These are phyloP conservation scores for Coleophora deauratella DNA, from an alignment of 2,888 invertebrate genomes.

Conservation along the genomic window DNA sequence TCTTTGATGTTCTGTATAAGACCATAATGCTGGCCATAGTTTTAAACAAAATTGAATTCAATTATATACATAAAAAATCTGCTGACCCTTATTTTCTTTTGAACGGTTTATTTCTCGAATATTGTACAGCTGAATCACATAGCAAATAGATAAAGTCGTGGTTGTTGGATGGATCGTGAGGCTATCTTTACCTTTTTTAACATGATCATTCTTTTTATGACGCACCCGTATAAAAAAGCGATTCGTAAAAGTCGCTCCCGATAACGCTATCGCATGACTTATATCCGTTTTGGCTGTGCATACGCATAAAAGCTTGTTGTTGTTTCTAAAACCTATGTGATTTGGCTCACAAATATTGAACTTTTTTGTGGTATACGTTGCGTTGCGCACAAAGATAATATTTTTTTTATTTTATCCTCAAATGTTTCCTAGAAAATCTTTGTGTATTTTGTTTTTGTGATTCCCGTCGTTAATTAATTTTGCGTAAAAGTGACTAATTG, in stretches of 20 bases:
- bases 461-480: not conserved
- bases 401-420: not conserved
- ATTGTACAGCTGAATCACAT: no score
- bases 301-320: constrained; percentile 30
- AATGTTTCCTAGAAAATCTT: not conserved
- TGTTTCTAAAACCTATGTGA: constrained; percentile 16
- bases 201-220: no score
- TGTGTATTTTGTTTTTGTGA: constrained; percentile 1
- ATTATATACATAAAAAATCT: no score
- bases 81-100: no score
- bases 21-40: no score
- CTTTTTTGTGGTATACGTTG: not conserved
- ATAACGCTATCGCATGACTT: constrained; percentile 47
- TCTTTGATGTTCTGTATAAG: no score
- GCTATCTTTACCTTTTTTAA: no score
- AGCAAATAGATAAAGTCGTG: no score
- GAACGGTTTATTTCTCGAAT: no score
- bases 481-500: not conserved
- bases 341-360: constrained; percentile 16
- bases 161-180: no score
- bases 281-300: constrained; percentile 32
- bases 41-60: no score
- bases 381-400: not conserved
- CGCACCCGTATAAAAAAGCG: constrained; percentile 25
- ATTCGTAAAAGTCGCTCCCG: constrained; percentile 32